A percentile compares a stretch with the other conserved stretches of the same genome.
phyloP scores from a whole-genome alignment of 2,797 vertebrate genomes.

The Fringilla coelebs region DNA sequence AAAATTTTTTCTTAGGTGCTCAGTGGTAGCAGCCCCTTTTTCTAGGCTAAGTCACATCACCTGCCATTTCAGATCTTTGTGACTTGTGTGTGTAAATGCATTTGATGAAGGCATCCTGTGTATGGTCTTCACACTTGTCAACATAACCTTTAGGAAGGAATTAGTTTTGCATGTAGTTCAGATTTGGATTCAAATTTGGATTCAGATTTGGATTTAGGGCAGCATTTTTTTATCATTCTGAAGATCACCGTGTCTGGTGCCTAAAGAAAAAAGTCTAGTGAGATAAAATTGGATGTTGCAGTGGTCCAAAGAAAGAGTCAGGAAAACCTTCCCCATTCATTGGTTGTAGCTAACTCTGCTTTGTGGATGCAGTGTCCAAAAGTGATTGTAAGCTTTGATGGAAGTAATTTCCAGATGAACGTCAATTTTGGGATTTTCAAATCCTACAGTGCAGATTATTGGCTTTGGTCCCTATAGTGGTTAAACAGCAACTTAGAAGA shows the following conservation, averaged over 20 bases:
- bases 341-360: background rate
- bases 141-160: background rate
- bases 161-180: background rate
- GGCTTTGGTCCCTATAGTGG: background rate
- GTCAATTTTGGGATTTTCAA: background rate
- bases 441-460: background rate
- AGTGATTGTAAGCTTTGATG: background rate
- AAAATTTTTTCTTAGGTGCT: background rate
- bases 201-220: background rate
- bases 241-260: background rate
- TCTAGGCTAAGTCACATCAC: background rate
- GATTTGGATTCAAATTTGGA: background rate
- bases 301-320: background rate
- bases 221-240: background rate
- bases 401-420: background rate
- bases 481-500: background rate
- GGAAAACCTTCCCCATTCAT: background rate
- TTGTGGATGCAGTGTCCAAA: background rate
- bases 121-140: background rate
- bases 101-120: background rate
- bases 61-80: background rate
- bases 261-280: background rate
- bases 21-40: background rate
- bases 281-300: background rate
- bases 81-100: background rate